Evolutionary conservation across 2,888 invertebrate species (phyloP).

Genomic region (Macrophya annulata): DNA sequence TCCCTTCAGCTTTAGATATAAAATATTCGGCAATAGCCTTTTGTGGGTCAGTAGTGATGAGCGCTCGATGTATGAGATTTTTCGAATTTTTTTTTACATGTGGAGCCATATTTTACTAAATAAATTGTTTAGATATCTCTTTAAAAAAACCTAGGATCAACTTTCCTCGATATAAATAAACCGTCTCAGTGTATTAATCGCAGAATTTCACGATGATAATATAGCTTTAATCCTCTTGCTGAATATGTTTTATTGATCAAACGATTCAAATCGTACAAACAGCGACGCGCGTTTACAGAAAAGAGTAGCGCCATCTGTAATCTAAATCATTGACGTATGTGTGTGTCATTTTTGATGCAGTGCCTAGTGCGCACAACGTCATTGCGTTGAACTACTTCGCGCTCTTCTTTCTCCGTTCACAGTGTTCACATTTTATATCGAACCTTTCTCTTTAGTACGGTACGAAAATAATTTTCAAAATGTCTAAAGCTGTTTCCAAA

Average conservation of each 20-base stretch:
- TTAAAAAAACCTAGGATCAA: neutral
- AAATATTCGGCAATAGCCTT: slow-evolving; percentile 82
- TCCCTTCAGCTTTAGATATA: slow-evolving; percentile 81
- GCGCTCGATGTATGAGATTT: slow-evolving; percentile 61
- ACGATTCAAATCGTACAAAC: slow-evolving; percentile 59
- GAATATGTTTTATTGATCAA: slow-evolving; percentile 66
- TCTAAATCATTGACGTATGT: slow-evolving; percentile 12
- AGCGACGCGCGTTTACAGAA: slow-evolving; percentile 24
- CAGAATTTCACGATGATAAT: neutral
- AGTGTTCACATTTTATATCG: neutral
- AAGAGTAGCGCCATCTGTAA: slow-evolving; percentile 22
- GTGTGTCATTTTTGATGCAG: neutral
- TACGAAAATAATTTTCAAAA: neutral
- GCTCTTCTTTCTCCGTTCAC: neutral
- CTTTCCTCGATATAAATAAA: neutral
- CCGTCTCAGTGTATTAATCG: neutral
- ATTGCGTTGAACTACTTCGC: neutral
- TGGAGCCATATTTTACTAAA: slow-evolving; percentile 1
- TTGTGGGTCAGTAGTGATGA: slow-evolving; percentile 74
- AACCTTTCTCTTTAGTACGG: neutral
- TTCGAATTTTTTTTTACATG: slow-evolving; percentile 55
- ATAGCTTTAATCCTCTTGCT: slow-evolving; percentile 2
- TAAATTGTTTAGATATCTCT: neutral
- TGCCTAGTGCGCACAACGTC: neutral
- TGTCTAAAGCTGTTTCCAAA: neutral